Evolutionary conservation across 2,888 invertebrate species (phyloP).

Genomic region (Corbicula japonica): DNA sequence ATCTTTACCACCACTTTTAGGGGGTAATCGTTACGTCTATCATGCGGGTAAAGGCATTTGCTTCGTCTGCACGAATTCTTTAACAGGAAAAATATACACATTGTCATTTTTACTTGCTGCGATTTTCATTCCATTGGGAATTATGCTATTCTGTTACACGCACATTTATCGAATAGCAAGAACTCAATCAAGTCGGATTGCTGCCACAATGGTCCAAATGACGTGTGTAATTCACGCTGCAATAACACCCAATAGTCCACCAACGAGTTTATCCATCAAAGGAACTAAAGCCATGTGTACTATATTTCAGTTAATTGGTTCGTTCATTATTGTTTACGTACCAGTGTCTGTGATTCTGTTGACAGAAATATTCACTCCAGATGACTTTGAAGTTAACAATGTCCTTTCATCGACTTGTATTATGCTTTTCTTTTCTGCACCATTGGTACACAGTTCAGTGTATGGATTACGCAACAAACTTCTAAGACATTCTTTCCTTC

Average conservation of each 20-base stretch:
- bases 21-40: slow-evolving; percentile 72
- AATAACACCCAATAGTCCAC: slow-evolving; percentile 73
- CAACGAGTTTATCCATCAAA: slow-evolving; percentile 70
- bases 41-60: slow-evolving; percentile 78
- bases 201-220: slow-evolving; percentile 83
- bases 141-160: slow-evolving; percentile 81
- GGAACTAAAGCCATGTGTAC: slow-evolving; percentile 83
- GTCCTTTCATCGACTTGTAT: slow-evolving; percentile 75
- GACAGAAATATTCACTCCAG: slow-evolving; percentile 62
- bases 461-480: slow-evolving; percentile 82
- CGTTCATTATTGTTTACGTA: slow-evolving; percentile 80
- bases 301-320: slow-evolving; percentile 80
- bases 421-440: slow-evolving; percentile 79
- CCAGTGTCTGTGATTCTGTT: slow-evolving; percentile 78
- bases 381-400: slow-evolving; percentile 60
- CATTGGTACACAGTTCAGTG: slow-evolving; percentile 79
- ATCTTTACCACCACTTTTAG: slow-evolving; percentile 78
- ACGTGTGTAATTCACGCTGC: slow-evolving; percentile 83
- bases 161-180: slow-evolving; percentile 82
- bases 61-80: slow-evolving; percentile 71
- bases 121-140: slow-evolving; percentile 75
- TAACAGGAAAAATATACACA: slow-evolving; percentile 73
- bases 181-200: slow-evolving; percentile 81
- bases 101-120: slow-evolving; percentile 70
- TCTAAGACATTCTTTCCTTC: slow-evolving; percentile 78